Conservation (phyloP, 1,140 invertebrate species). For the Caenorhabditis tropicalis region DNA sequence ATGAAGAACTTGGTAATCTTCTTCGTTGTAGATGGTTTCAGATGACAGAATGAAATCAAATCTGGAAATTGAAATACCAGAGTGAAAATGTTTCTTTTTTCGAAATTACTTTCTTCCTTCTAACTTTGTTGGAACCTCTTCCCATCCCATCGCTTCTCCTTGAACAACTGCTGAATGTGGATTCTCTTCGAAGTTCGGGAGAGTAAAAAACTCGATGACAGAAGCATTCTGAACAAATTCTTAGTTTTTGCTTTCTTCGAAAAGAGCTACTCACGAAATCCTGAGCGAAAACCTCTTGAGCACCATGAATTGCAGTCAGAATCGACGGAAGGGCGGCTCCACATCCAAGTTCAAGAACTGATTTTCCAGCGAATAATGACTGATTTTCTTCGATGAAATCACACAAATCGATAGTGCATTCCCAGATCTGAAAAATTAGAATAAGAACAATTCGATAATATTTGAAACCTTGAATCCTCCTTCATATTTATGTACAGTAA, state of each 20-base stretch:
- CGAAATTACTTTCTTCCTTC: neutral
- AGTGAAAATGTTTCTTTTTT: neutral
- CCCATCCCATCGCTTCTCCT: slow-evolving; percentile 62
- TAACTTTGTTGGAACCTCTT: neutral
- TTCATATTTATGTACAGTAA: slow-evolving; percentile 51
- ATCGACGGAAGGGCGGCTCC: slow-evolving; percentile 71
- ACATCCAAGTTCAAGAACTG: slow-evolving; percentile 67
- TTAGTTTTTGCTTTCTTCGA: neutral
- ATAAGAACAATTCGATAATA: neutral
- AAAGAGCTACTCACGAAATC: slow-evolving; percentile 68
- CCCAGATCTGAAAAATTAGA: slow-evolving; percentile 45
- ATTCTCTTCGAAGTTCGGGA: slow-evolving; percentile 66
- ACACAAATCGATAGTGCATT: slow-evolving; percentile 49
- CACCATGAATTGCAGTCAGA: slow-evolving; percentile 60
- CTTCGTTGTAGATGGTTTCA: slow-evolving; percentile 72
- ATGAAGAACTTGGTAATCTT: slow-evolving; percentile 69
- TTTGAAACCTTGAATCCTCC: slow-evolving; percentile 53
- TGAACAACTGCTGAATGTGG: slow-evolving; percentile 8
- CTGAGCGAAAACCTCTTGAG: slow-evolving; percentile 67
- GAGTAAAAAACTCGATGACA: slow-evolving; percentile 68
- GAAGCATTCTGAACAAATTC: slow-evolving; percentile 65
- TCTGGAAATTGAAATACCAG: slow-evolving; percentile 62
- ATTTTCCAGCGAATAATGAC: slow-evolving; percentile 16
- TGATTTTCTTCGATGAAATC: slow-evolving; percentile 41
- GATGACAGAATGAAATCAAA: slow-evolving; percentile 72